phyloP scores from a whole-genome alignment of 2,888 invertebrate species.

The Halictus quadricinctus region DNA sequence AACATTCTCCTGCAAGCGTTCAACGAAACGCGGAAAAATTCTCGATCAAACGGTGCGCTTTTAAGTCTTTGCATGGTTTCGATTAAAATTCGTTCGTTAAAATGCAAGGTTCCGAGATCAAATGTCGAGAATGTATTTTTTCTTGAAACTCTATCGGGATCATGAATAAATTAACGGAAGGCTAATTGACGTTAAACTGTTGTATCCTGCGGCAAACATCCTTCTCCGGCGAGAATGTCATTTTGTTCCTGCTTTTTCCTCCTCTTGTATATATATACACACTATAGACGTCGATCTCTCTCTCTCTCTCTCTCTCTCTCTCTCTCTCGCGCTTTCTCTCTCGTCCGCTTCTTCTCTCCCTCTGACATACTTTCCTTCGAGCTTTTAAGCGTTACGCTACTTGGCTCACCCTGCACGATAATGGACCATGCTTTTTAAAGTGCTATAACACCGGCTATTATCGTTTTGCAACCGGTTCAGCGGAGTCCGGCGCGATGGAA shows the following conservation, averaged over 20 bases:
- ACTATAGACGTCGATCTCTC: not conserved
- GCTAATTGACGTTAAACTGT: conserved; percentile 7
- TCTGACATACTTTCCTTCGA: conserved; percentile 43
- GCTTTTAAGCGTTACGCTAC: conserved; percentile 69
- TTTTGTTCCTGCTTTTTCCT: conserved; percentile 17
- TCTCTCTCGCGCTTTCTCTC: conserved; percentile 2
- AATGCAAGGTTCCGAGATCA: not conserved
- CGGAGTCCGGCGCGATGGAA: conserved; percentile 38
- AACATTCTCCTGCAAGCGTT: not conserved
- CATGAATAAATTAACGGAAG: conserved; percentile 20
- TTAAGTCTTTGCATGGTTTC: too few species aligned
- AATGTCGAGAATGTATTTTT: not conserved
- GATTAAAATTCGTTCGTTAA: not conserved
- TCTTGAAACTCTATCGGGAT: not conserved
- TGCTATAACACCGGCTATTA: conserved; percentile 68
- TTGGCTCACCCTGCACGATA: conserved; percentile 68
- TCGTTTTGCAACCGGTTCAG: conserved; percentile 65
- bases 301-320: conserved; percentile 5
- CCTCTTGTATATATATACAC: not conserved
- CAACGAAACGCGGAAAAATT: not conserved
- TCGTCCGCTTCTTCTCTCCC: conserved; percentile 17
- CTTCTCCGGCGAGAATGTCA: conserved; percentile 9
- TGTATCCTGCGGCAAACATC: conserved; percentile 32
- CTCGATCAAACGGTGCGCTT: too few species aligned
- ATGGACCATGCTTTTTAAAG: conserved; percentile 70